Conservation (phyloP, 2,888 invertebrate genomes). For the Brachycybe producta region DNA sequence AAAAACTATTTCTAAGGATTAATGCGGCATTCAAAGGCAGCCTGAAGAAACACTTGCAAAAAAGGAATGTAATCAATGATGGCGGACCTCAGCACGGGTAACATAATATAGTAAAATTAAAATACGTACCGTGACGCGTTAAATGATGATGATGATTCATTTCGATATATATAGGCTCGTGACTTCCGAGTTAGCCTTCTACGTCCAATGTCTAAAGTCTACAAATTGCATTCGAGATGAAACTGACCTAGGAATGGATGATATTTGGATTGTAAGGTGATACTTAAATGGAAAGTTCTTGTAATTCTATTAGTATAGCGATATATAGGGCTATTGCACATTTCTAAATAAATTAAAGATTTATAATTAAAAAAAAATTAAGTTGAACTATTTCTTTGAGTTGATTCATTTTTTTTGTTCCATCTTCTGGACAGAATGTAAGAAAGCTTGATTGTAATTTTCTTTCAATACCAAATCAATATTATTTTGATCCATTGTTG, state of each 20-base stretch:
- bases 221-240: conserved; percentile 32
- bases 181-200: conserved; percentile 82
- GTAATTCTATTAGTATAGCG: not conserved
- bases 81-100: conserved; percentile 92
- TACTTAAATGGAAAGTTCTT: not conserved
- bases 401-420: no score
- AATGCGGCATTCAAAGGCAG: conserved; percentile 77
- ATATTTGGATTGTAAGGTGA: conserved; percentile 13
- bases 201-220: conserved; percentile 70
- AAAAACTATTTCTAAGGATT: conserved; percentile 58
- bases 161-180: no score
- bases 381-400: no score
- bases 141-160: no score
- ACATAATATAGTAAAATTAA: no score
- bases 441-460: no score
- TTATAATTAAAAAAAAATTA: not conserved
- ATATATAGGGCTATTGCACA: not conserved
- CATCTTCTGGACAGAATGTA: not conserved
- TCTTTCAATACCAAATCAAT: no score
- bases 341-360: not conserved
- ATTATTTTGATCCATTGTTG: no score
- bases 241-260: conserved; percentile 10
- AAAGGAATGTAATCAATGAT: conserved; percentile 81
- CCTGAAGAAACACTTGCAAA: conserved; percentile 64
- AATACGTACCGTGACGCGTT: not conserved